phyloP scores from a whole-genome alignment of 2,888 invertebrate genomes.

The Pyralis farinalis region DNA sequence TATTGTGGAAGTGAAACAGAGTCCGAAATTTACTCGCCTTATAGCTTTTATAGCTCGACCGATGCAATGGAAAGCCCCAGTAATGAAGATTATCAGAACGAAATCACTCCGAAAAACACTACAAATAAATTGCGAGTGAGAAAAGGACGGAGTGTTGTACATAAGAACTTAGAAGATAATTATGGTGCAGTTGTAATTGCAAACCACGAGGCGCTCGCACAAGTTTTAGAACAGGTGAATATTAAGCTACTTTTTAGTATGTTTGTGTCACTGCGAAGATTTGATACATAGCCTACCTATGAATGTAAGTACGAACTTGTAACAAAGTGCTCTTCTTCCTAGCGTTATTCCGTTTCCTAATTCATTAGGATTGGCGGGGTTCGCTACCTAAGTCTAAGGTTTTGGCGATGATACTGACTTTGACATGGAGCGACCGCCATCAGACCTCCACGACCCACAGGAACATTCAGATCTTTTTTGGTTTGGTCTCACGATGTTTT shows the following conservation, averaged over 20 bases:
- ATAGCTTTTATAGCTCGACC: slow-evolving; percentile 86
- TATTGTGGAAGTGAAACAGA: slow-evolving; percentile 92
- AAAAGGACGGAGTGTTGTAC: slow-evolving; percentile 91
- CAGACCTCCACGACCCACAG: too few species aligned
- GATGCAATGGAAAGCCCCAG: slow-evolving; percentile 74
- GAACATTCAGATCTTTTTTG: too few species aligned
- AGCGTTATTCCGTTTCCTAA: too few species aligned
- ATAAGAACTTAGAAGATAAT: slow-evolving; percentile 93
- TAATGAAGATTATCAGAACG: slow-evolving; percentile 67
- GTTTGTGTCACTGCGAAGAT: too few species aligned
- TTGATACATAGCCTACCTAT: too few species aligned
- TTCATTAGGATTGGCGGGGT: too few species aligned
- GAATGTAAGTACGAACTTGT: too few species aligned
- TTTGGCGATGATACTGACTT: too few species aligned
- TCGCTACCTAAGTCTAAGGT: too few species aligned
- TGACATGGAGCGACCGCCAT: too few species aligned
- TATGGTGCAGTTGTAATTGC: slow-evolving; percentile 94
- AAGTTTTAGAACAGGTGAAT: slow-evolving; percentile 92
- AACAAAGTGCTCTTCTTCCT: too few species aligned
- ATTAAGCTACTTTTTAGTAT: slow-evolving; percentile 20
- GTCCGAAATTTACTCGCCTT: slow-evolving; percentile 91
- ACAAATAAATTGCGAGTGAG: slow-evolving; percentile 87
- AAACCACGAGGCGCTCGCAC: slow-evolving; percentile 94
- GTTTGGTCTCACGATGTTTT: too few species aligned
- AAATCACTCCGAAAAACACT: slow-evolving; percentile 67